These are phyloP conservation scores for Spizaetus ornatus DNA, from an alignment of 2,113 vertebrate species.

Conservation along the genomic window DNA sequence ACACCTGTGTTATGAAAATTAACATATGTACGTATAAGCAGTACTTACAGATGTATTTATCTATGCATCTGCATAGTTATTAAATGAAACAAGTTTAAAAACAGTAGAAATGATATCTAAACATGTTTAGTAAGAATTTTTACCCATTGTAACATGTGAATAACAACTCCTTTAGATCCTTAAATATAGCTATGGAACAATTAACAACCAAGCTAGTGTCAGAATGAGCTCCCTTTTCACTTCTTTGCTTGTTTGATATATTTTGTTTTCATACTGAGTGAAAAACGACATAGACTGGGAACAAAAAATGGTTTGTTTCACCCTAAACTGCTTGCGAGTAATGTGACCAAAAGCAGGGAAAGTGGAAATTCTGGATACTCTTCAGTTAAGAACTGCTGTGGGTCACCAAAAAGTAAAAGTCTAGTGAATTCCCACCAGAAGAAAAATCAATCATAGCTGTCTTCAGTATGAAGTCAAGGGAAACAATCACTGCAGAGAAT, in stretches of 20 bases:
- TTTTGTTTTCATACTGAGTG: background rate
- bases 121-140: background rate
- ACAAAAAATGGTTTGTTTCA: background rate
- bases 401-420: background rate
- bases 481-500: background rate
- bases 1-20: background rate
- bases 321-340: accelerated
- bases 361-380: background rate
- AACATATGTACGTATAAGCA: background rate
- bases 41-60: background rate
- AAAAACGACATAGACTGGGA: background rate
- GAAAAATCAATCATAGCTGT: background rate
- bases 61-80: background rate
- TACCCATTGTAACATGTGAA: background rate
- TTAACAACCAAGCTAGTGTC: background rate
- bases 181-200: background rate
- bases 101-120: background rate
- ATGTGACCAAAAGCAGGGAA: background rate
- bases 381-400: background rate
- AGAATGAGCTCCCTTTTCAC: background rate
- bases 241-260: background rate
- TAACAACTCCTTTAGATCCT: background rate
- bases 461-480: background rate
- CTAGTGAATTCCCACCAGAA: background rate
- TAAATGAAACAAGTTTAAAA: background rate